A percentile compares a stretch with the other conserved stretches of the same genome.
These are phyloP conservation scores for Argynnis bischoffii DNA, from an alignment of 2,888 invertebrate species.

Conservation along the genomic window DNA sequence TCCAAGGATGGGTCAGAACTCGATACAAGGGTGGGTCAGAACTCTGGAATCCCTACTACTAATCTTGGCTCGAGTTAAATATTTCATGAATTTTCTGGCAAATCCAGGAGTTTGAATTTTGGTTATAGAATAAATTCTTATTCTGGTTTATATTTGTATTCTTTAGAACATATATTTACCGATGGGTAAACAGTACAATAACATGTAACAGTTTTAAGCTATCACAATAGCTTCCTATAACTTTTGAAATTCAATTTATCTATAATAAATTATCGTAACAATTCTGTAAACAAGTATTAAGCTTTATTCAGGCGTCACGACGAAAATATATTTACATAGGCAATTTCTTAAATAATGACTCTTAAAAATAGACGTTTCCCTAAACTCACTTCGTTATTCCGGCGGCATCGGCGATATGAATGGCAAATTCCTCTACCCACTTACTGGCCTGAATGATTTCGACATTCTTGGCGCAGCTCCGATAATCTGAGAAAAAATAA, in stretches of 20 bases:
- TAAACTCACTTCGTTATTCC: constrained; percentile 29
- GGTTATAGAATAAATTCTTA: constrained; percentile 1
- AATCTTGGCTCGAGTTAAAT: constrained; percentile 21
- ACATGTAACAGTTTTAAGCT: too few relatives aligned
- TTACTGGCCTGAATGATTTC: constrained; percentile 82
- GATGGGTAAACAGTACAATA: too few relatives aligned
- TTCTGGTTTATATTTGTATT: not conserved
- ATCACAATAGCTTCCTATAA: too few relatives aligned
- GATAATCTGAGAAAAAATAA: constrained; percentile 78
- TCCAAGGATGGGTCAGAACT: too few relatives aligned
- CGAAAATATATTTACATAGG: not conserved
- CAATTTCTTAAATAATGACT: constrained; percentile 14
- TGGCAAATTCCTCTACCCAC: constrained; percentile 80
- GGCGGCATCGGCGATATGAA: constrained; percentile 70
- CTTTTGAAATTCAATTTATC: too few relatives aligned
- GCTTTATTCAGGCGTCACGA: not conserved
- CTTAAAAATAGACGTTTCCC: constrained; percentile 15
- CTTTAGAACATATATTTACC: too few relatives aligned
- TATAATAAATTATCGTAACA: too few relatives aligned
- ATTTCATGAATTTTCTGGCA: constrained; percentile 27
- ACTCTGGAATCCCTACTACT: too few relatives aligned
- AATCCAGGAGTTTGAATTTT: constrained; percentile 8
- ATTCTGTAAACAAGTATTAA: not conserved
- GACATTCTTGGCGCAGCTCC: constrained; percentile 80
- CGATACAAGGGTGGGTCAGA: too few relatives aligned